phyloP scores from a whole-genome alignment of 1,140 invertebrate species.

The Solenopsis fugax region DNA sequence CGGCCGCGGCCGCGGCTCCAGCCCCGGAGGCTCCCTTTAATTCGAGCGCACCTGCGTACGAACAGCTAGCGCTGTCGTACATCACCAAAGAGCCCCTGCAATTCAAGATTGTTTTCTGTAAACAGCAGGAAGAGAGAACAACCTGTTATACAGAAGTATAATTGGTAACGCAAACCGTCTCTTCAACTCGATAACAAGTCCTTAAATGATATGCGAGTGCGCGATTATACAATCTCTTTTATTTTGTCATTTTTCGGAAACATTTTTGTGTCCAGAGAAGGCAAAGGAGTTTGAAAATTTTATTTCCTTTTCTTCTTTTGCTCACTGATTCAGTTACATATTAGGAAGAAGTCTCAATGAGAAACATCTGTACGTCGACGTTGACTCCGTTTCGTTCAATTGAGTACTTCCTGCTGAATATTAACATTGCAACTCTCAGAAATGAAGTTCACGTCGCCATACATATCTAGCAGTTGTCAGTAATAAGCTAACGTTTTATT shows the following conservation, averaged over 20 bases:
- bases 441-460: slow-evolving; percentile 2
- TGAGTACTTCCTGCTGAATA: slow-evolving; percentile 48
- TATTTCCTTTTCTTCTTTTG: background rate
- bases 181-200: background rate
- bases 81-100: slow-evolving; percentile 88
- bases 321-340: slow-evolving; percentile 3
- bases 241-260: background rate
- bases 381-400: slow-evolving; percentile 54
- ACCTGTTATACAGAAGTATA: background rate
- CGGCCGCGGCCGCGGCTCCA: slow-evolving; percentile 82
- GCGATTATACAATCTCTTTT: background rate
- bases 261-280: background rate
- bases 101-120: slow-evolving; percentile 36
- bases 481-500: background rate
- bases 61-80: slow-evolving; percentile 95
- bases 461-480: background rate
- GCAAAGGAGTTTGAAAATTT: background rate
- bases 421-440: slow-evolving; percentile 49
- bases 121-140: background rate
- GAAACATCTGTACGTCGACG: slow-evolving; percentile 16
- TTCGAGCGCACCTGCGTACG: slow-evolving; percentile 94
- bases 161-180: background rate
- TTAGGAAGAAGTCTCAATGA: slow-evolving; percentile 38
- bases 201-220: background rate
- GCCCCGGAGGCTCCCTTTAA: slow-evolving; percentile 89